Evolutionary conservation across 2,113 vertebrate genomes (phyloP), one percentile per base, ranked within the genome.

Genomic region (Microcebus ravelobensis): DNA sequence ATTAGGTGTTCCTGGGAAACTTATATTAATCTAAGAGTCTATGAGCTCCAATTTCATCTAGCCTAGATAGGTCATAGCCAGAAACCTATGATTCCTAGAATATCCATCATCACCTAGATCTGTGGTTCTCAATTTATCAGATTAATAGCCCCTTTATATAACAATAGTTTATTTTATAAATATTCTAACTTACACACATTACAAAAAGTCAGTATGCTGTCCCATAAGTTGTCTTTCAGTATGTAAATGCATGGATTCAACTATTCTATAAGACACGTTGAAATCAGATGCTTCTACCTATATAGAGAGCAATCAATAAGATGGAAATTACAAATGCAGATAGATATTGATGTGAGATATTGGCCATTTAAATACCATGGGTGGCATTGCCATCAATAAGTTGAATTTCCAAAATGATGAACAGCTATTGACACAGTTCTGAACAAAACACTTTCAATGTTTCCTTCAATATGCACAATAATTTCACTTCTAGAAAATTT

Each of bases 331-430:
- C 3, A 92, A 83, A 87, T 59, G 25, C 50, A 76, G n/a, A 31
- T 20, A 61, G 23, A 87, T 31, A 90, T 0, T 82, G 36, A 68
- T 39, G 0, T 39, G 25, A 80, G 20, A 31, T 61, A 82, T 17
- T 25, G 13, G 31, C 61, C 39, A 34, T 14, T 27, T 88, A 85
- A 94, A 84, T 65, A 42, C 3, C 15, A 42, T 6, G 21, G 17
- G n/a, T 52, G 11, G 31, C 52, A 67, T 27, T 79, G 11, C 12
- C 55, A 25, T 63, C 18, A 77, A 36, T n/a, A 18, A 71, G 25
- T 83, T 91, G 23, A 70, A 73, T 90, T 95, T 91, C 77, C 59
- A 74, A 94, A 67, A 7, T 42, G 39, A 25, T 67, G 31, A 94
- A 50, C 21, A 65, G 12, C 8, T 50, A 42, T 20, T 67, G 10